Percentiles rank a stretch among this genome's conserved stretches.
Conservation (phyloP, 2,888 invertebrate species). For the Myopa testacea region DNA sequence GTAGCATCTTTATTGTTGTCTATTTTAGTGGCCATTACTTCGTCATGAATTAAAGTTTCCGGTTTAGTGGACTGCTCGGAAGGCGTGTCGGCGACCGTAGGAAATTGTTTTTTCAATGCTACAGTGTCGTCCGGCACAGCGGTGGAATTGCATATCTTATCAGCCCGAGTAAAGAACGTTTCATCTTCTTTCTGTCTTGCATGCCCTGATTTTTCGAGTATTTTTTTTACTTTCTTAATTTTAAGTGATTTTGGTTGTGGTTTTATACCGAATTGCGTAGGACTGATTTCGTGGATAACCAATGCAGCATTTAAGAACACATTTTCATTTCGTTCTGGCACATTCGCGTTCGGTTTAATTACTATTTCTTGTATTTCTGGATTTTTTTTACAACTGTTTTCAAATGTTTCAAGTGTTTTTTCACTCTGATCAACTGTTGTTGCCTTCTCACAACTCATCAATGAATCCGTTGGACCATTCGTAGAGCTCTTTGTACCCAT, state of each 20-base stretch:
- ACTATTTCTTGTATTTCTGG: too few species aligned
- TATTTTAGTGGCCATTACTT: background rate
- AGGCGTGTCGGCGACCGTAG: background rate
- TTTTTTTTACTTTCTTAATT: slow-evolving; percentile 5
- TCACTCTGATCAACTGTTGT: too few species aligned
- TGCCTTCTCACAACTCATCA: too few species aligned
- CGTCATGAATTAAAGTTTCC: background rate
- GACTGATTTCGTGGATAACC: slow-evolving; percentile 18
- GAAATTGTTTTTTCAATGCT: slow-evolving; percentile 45
- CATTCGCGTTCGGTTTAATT: too few species aligned
- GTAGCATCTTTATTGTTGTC: background rate
- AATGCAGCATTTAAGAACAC: background rate
- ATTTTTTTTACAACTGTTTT: too few species aligned
- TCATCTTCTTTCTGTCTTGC: slow-evolving; percentile 40
- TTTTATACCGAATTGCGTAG: slow-evolving; percentile 15
- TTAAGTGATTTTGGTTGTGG: slow-evolving; percentile 35
- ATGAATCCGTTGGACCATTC: too few species aligned
- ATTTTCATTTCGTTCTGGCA: background rate
- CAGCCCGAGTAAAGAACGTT: slow-evolving; percentile 49
- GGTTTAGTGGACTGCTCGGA: background rate
- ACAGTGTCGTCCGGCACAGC: slow-evolving; percentile 49
- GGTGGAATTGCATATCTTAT: slow-evolving; percentile 58
- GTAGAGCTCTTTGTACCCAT: too few species aligned
- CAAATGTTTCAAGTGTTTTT: too few species aligned
- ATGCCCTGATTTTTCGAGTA: background rate